Evolutionary conservation across 2,113 vertebrate genomes (phyloP).

Genomic region (Bos indicus): DNA sequence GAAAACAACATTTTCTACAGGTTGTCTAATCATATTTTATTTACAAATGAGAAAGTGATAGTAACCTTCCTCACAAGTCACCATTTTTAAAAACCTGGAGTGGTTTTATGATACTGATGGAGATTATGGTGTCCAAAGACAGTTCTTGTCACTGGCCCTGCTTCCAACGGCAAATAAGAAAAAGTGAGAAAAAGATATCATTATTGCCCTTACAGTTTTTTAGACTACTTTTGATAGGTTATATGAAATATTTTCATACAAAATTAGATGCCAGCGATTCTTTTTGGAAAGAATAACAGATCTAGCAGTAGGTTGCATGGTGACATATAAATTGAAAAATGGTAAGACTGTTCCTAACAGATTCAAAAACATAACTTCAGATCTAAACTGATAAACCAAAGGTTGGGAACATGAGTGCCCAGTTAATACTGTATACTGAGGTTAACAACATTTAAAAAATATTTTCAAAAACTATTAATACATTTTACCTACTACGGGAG

Average conservation of each 20-base stretch:
- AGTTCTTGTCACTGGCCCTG: background rate
- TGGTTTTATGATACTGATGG: background rate
- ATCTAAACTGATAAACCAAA: background rate
- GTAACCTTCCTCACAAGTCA: background rate
- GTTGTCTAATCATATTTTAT: background rate
- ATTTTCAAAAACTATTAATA: background rate
- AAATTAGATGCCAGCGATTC: background rate
- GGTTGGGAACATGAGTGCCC: background rate
- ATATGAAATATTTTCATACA: background rate
- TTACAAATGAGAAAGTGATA: background rate
- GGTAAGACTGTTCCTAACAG: background rate
- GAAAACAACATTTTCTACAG: background rate
- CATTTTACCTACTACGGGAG: constrained; percentile 78
- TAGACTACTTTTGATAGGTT: background rate
- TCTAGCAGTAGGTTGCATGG: background rate
- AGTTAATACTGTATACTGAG: background rate
- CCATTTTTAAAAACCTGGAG: background rate
- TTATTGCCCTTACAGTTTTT: background rate
- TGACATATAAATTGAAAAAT: background rate
- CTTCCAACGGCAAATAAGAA: background rate
- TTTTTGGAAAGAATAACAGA: background rate
- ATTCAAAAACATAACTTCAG: background rate
- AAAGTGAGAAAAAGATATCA: background rate
- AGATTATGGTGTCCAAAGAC: background rate
- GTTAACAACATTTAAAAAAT: background rate